Base-by-base conservation (phyloP, 2,113 vertebrate species). In the Corythornis cristatus region DNA sequence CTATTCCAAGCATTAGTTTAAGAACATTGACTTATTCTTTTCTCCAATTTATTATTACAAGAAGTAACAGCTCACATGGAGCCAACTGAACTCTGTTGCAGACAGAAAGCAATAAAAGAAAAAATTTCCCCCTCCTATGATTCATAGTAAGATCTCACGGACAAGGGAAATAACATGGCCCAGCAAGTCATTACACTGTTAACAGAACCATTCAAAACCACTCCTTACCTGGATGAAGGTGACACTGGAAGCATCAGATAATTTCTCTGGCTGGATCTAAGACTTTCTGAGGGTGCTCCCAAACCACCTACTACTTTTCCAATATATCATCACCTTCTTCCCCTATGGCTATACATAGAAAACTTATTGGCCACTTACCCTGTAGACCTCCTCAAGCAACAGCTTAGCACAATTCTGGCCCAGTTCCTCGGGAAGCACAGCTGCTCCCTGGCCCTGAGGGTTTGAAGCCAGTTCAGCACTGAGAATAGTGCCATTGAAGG, bases 311-410 rank as follows among this genome's bases (percentile, higher is more conserved):
- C 33, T 37, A 14, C 25, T 60, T 51, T 66, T 83, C 21, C 22
- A 78, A 1, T 22, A 42, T 22, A 29, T 37, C 31, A 61, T 14
- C 8, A 37, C 12, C 29, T 54, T 50, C 74, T 31, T 77, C 18
- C 10, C 7, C 40, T 66, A 51, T 20, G 74, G 31, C 11, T 84
- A 25, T 18, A 76, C 15, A 75, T 13, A 74, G 10, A 64, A 68
- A 66, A 45, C 4, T 21, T 8, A 66, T 0, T 19, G 56, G 9
- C 28, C 13, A 91, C 98, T 93, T 98, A 99, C 99, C 97, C 99
- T 98, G 61, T 99, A 97, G 33, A 99, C 60, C 93, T 99, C 99
- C 89, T 99, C 99, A n/a, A 99, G 98, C 35, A 99, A 98, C 65
- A 99, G 97, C 76, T 98, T 98, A 84, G 99, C 99, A 95, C 99